These are phyloP conservation scores for Peromyscus aztecus DNA, from an alignment of 2,797 vertebrate genomes.

Conservation along the genomic window DNA sequence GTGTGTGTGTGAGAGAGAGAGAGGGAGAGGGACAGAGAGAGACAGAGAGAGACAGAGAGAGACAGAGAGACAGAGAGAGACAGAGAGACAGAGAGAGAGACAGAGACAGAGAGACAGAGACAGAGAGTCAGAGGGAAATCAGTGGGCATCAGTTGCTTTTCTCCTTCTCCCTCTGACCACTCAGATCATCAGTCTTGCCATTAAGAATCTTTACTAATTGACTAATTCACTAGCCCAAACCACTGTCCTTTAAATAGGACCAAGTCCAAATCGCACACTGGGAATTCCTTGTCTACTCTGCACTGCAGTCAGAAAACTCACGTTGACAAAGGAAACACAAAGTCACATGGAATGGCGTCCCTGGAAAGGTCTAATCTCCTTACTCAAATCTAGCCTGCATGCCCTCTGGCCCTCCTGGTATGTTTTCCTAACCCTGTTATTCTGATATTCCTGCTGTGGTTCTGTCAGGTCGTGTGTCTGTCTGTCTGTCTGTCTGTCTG, in stretches of 20 bases:
- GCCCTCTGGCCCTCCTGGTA: neutral
- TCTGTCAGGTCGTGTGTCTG: neutral
- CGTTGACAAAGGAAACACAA: neutral
- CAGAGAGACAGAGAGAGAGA: too few relatives aligned
- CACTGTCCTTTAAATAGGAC: neutral
- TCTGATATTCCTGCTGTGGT: neutral
- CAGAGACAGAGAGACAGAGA: too few relatives aligned
- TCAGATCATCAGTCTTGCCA: neutral
- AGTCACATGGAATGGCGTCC: neutral
- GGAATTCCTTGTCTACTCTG: neutral
- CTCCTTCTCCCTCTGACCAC: neutral
- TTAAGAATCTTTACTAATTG: neutral
- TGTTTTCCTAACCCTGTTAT: neutral
- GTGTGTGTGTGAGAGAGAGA: neutral
- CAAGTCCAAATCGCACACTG: neutral
- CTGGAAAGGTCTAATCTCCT: neutral
- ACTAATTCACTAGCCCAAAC: neutral
- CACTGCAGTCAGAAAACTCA: neutral
- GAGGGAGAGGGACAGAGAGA: too few relatives aligned
- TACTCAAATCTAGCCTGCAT: accelerated
- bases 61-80: too few relatives aligned
- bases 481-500: too few relatives aligned
- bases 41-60: neutral
- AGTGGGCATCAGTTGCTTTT: neutral
- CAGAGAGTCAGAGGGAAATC: too few relatives aligned